phyloP scores from a whole-genome alignment of 2,888 invertebrate species.

The Epirrhoe alternata region DNA sequence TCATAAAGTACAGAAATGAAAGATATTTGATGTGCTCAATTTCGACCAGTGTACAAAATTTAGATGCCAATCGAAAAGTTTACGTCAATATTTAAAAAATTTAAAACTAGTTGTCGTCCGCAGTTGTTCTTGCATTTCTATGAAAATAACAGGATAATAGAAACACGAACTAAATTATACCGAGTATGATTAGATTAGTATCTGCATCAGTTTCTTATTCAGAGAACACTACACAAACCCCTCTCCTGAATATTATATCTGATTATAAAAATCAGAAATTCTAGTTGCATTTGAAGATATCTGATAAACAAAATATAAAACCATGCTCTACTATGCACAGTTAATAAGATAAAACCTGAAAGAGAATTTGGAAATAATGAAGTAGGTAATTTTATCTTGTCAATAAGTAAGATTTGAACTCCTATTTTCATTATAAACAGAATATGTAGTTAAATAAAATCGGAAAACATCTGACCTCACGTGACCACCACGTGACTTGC shows the following conservation, averaged over 20 bases:
- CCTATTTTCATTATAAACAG: no score
- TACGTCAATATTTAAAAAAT: neutral
- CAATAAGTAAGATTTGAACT: no score
- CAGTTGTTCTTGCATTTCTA: no score
- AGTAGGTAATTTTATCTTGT: no score
- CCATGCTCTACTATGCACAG: no score
- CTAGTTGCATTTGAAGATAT: neutral
- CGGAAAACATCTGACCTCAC: neutral
- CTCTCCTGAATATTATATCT: neutral
- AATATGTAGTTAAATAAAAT: no score
- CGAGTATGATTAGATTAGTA: neutral
- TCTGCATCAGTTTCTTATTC: neutral
- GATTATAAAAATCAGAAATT: constrained; percentile 1
- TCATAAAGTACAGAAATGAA: constrained; percentile 4
- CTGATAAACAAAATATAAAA: neutral
- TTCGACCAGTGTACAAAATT: neutral
- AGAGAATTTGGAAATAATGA: no score
- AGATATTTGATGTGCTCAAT: neutral
- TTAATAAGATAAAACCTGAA: no score
- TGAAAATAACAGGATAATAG: neutral
- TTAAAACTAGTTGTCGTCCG: no score
- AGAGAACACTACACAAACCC: neutral
- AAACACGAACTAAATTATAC: neutral
- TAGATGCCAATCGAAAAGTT: neutral
- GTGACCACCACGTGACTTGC: neutral